Percentiles rank a stretch among this genome's conserved stretches.
These are phyloP conservation scores for Lasius platythorax DNA, from an alignment of 2,888 invertebrate genomes.

Conservation along the genomic window DNA sequence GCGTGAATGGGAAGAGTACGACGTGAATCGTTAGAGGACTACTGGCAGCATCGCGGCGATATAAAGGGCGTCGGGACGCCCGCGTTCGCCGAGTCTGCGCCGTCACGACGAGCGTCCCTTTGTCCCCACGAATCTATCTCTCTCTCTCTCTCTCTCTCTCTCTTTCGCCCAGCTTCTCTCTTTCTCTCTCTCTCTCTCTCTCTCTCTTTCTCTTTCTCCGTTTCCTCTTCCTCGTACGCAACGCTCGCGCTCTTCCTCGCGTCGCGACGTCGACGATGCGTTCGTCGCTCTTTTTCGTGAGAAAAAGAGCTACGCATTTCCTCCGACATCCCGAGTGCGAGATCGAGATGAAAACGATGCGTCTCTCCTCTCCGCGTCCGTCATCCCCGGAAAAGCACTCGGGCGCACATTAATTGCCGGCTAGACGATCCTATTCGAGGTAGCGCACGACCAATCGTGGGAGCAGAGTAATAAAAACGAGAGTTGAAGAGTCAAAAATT, in stretches of 20 bases:
- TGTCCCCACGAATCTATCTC: slow-evolving; percentile 65
- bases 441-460: slow-evolving; percentile 10
- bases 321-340: neutral
- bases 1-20: slow-evolving; percentile 69
- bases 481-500: slow-evolving; percentile 5
- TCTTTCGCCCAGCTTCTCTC: slow-evolving; percentile 13
- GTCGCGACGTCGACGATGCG: slow-evolving; percentile 41
- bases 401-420: slow-evolving; percentile 47
- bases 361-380: neutral
- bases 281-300: slow-evolving; percentile 3
- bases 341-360: slow-evolving; percentile 40
- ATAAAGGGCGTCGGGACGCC: slow-evolving; percentile 74
- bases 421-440: slow-evolving; percentile 33
- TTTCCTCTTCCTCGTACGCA: neutral
- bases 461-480: slow-evolving; percentile 7
- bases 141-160: slow-evolving; percentile 25
- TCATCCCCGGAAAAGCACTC: slow-evolving; percentile 22
- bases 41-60: slow-evolving; percentile 64
- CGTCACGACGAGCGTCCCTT: slow-evolving; percentile 71
- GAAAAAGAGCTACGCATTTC: slow-evolving; percentile 10
- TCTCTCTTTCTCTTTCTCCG: slow-evolving; percentile 12
- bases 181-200: neutral
- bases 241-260: slow-evolving; percentile 35
- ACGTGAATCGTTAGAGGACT: slow-evolving; percentile 72
- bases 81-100: slow-evolving; percentile 70